phyloP scores from a whole-genome alignment of 2,113 vertebrate genomes.

The Pteruthius melanotis region DNA sequence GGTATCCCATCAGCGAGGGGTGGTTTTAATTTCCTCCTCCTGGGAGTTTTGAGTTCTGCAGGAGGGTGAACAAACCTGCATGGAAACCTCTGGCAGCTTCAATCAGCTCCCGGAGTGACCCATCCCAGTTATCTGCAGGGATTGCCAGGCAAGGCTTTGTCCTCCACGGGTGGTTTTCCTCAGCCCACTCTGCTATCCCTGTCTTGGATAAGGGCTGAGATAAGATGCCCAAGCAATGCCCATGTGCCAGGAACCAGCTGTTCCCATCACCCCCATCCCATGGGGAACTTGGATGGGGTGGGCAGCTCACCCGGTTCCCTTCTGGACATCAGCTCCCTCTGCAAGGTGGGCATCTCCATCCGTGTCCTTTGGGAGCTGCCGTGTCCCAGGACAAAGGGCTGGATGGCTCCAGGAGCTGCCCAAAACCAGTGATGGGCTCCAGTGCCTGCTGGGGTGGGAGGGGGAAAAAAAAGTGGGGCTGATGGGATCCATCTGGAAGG shows the following conservation, averaged over 20 bases:
- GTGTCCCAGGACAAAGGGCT: neutral
- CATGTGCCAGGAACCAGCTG: rapidly evolving
- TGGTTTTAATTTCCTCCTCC: neutral
- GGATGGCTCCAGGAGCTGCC: neutral
- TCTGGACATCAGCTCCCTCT: neutral
- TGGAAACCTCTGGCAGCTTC: neutral
- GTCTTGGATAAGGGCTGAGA: neutral
- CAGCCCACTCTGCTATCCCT: rapidly evolving
- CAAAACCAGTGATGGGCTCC: neutral
- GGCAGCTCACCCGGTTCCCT: rapidly evolving
- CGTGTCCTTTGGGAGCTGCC: rapidly evolving
- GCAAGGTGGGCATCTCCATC: rapidly evolving
- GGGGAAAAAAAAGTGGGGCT: neutral
- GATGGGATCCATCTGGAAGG: neutral
- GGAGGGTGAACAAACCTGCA: rapidly evolving
- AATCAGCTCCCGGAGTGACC: neutral
- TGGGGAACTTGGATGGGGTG: neutral
- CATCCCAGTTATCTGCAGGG: rapidly evolving
- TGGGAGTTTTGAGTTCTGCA: neutral
- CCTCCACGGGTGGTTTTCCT: rapidly evolving
- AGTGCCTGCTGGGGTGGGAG: neutral
- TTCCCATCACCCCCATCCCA: rapidly evolving
- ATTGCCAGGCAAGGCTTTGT: rapidly evolving
- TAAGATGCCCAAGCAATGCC: rapidly evolving
- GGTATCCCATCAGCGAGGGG: rapidly evolving